Percentiles rank a stretch among this genome's conserved stretches.
Conservation (phyloP, 2,888 invertebrate species). For the Acanthosoma haemorrhoidale region DNA sequence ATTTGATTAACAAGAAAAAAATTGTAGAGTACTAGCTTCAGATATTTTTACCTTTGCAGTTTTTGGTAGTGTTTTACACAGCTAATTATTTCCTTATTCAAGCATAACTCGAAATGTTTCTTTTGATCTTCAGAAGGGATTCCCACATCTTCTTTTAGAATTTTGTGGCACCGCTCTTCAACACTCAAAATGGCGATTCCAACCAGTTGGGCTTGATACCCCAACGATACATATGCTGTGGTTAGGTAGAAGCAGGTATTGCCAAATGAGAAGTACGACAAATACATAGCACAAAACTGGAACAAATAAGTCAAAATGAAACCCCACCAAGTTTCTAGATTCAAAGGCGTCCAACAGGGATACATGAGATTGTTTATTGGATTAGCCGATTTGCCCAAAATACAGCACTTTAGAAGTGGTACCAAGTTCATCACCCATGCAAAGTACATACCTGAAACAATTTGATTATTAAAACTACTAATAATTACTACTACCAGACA, state of each 20-base stretch:
- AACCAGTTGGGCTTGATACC: neutral
- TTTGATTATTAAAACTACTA: no score
- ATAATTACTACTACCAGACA: no score
- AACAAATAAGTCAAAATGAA: neutral
- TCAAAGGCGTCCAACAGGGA: neutral
- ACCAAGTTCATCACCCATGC: neutral
- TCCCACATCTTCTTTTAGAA: neutral
- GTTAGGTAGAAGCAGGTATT: neutral
- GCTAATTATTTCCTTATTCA: neutral
- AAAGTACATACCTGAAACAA: neutral
- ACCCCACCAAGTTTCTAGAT: neutral
- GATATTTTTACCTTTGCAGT: slow-evolving; percentile 2
- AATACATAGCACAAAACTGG: neutral
- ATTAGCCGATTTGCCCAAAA: neutral
- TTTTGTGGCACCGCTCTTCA: neutral
- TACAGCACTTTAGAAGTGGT: neutral
- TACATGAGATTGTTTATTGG: neutral
- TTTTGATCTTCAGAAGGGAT: neutral
- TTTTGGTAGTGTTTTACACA: neutral
- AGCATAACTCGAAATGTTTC: neutral
- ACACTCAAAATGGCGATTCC: neutral
- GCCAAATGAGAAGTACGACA: neutral
- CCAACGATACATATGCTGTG: neutral
- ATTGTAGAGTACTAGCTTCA: no score
- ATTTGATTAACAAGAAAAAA: no score